Base-by-base conservation (phyloP, 1,140 invertebrate genomes). In the Drosophila serrata region DNA sequence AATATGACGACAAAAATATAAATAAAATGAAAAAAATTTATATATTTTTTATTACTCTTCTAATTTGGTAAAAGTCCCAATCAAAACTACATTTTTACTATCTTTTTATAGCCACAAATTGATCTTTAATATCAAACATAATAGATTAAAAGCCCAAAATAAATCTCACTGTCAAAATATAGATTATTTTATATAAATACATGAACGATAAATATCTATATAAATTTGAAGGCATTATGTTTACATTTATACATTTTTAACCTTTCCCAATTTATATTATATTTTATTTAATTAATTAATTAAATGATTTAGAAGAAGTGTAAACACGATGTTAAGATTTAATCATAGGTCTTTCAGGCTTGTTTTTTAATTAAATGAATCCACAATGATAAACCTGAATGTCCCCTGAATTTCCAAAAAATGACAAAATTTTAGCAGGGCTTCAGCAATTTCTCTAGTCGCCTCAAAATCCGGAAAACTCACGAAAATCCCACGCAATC, bases 361-460 rank as follows among this genome's bases (percentile, higher is more conserved):
- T 22, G 7, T 24, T 45, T 45, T 45, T 7, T 13, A 22, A 55
- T 46, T 24, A 8, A 4, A 27, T 27, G 4, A 27, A 27, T 27
- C 15, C 11, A 42, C 40, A 13, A 37, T 51, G 37, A 65, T 63
- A 19, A 74, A 22, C 31, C 40, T 42, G 9, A 24, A 42, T 27
- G 24, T 39, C 33, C 31, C 2, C 11, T 46, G 12, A 35, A 48
- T 17, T 37, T 37, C 15, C 29, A 27, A 51, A 13, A 57, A 29
- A 31, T 22, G 22, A n/a, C 22, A 6, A 48, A 29, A 4, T 31
- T n/a, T 7, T 12, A 22, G 2, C 35, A 48, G 33, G 11, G 27
- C 7, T 35, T 40, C n/a, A 24, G 22, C 27, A 40, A 33, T 61
- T 68, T 48, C 31, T 56, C 27, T 49, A 24, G 22, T n/a, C 17